A percentile compares a stretch with the other conserved stretches of the same genome.
Conservation (phyloP, 2,888 invertebrate species). For the Chrysomela aeneicollis region DNA sequence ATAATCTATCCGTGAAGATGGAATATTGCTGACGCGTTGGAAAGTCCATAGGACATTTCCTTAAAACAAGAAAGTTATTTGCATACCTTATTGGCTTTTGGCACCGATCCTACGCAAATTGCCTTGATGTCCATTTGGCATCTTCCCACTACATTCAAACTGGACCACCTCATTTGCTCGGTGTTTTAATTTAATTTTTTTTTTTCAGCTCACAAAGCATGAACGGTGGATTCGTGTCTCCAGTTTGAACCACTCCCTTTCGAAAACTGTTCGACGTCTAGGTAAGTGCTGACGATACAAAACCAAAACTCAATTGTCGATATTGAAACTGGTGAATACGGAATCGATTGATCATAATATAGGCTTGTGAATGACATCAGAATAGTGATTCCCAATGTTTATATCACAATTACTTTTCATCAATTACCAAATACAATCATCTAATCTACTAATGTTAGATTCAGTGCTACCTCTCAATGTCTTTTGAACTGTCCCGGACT, state of each 20-base stretch:
- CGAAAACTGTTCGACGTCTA: constrained; percentile 52
- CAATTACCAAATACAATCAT: too few relatives aligned
- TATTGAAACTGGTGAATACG: constrained; percentile 4
- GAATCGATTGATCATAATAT: too few relatives aligned
- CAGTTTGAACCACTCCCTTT: constrained; percentile 70
- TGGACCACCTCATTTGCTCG: constrained; percentile 35
- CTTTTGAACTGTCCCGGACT: too few relatives aligned
- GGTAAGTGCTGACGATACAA: constrained; percentile 48
- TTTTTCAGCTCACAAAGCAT: constrained; percentile 74
- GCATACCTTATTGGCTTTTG: too few relatives aligned
- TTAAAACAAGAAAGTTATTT: neutral
- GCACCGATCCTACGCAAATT: constrained; percentile 24
- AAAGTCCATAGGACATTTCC: neutral
- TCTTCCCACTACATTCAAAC: constrained; percentile 40
- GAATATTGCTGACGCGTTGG: neutral
- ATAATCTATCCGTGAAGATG: too few relatives aligned
- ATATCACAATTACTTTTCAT: too few relatives aligned
- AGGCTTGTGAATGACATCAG: too few relatives aligned
- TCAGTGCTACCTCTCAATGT: too few relatives aligned
- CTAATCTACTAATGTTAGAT: too few relatives aligned
- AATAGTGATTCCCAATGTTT: too few relatives aligned
- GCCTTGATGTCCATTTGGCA: constrained; percentile 19
- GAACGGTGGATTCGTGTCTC: constrained; percentile 78
- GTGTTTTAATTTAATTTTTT: constrained; percentile 41
- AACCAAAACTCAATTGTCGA: too few relatives aligned